Base-by-base conservation (phyloP, 2,888 invertebrate genomes). In the Odontocolon sp. region DNA sequence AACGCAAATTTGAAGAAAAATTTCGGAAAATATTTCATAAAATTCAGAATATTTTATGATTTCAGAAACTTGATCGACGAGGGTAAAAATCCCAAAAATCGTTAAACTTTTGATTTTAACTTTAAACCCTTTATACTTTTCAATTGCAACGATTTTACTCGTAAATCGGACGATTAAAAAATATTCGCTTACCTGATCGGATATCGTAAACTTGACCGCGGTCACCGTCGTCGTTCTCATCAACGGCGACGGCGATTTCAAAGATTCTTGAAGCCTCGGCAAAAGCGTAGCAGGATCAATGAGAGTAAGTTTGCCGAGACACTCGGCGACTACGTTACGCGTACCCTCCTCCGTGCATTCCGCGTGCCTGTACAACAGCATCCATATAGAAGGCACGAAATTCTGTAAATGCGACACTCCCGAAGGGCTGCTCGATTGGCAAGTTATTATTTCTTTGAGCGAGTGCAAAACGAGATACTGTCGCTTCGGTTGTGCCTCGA, bases 281-380 rank as follows among this genome's bases (percentile, higher is more conserved):
- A 99, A 91, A 64, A 99, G 92, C 79, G 94, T 94, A 66, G 94
- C 93, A 0, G 99, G 99, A 91, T 99, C 97, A 71, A 99, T 95
- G 59, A 99, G 92, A 36, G 99, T 99, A 70, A 99, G 92, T 92
- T 99, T 99, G 71, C 96, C 99, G 81, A 99, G 93, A 90, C 99
- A 99, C 91, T 99, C 99, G 0, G 99, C 98, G 1, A 99, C 99
- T 3, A 99, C 99, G 91, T 99, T 99, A 75, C 99, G 94, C 4
- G 99, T 99, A 40, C 99, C 99, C 91, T 99, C 99, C 91, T 99
- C 99, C 0, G 95, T 94, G 88, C 98, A 99, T 90, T 98, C 98
- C 85, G 99, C 98, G 89, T 99, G 98, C 85, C 95, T 94, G 84
- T 99, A 97, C 36, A 99, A 91, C 88, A 98, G 96, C 59, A 94